These are phyloP conservation scores for Zygaena filipendulae DNA, from an alignment of 2,888 invertebrate genomes.

Conservation along the genomic window DNA sequence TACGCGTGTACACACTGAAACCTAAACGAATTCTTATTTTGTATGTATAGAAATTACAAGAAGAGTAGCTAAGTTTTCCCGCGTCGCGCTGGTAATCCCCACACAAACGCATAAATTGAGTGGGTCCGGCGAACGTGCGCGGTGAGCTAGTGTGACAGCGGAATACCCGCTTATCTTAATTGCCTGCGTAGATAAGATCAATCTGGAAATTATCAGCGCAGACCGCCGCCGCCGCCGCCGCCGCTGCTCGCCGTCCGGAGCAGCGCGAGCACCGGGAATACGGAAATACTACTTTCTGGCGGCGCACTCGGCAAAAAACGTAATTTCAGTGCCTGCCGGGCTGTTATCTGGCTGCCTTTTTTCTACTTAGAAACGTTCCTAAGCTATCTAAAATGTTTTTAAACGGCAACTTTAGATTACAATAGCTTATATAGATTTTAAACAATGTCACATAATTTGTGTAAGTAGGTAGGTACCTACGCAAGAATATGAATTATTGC, in stretches of 20 bases:
- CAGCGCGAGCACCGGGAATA: no score
- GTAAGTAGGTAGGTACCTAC: no score
- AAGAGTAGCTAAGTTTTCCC: conserved; percentile 13
- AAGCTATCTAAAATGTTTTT: no score
- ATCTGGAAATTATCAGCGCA: conserved; percentile 48
- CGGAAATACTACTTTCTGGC: conserved; percentile 39
- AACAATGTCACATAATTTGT: no score
- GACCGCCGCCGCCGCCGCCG: no score
- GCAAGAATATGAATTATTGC: no score
- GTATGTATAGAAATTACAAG: conserved; percentile 1
- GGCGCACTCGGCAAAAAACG: conserved; percentile 36
- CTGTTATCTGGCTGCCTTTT: conserved; percentile 10
- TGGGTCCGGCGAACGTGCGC: conserved; percentile 39
- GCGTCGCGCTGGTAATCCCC: conserved; percentile 21
- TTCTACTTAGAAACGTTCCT: conserved; percentile 1
- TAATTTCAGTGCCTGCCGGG: conserved; percentile 31
- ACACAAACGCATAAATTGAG: conserved; percentile 37
- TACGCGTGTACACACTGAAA: no score
- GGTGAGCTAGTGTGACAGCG: conserved; percentile 47
- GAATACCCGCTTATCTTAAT: conserved; percentile 59
- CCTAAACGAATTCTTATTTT: no score
- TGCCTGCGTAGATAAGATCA: conserved; percentile 53
- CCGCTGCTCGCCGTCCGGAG: no score
- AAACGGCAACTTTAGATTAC: conserved; percentile 3
- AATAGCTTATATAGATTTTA: no score